Base-by-base conservation (phyloP, 2,113 vertebrate genomes). In the Stercorarius parasiticus region DNA sequence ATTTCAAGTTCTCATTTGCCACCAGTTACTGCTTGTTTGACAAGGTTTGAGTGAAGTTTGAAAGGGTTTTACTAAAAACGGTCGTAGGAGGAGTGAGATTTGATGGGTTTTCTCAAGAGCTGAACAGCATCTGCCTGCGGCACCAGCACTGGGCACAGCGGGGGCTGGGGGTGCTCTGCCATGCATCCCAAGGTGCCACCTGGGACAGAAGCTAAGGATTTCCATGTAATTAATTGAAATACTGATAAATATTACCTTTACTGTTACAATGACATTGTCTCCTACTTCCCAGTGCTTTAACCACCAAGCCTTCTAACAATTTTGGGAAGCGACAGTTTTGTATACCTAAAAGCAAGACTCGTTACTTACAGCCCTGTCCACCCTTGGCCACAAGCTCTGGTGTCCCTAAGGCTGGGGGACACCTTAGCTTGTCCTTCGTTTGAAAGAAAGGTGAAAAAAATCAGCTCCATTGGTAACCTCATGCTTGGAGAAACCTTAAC, bases 91-190 rank as follows among this genome's bases (percentile, higher is more conserved):
- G 67, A 86, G 45, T 0, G 13, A 67, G 82, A 30, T 62, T 53
- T 74, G 92, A 86, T 81, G 64, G 34, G 8, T 78, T 88, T 88
- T 73, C 69, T 62, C 58, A 23, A 77, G 77, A 59, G 53, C 64
- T 77, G 72, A 86, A 42, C 79, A 64, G 88, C 52, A 38, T 5
- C 45, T 52, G 55, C 20, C 58, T 3, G 58, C 3, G 7, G 30
- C 13, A 7, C 18, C 26, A 0, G 9, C 18, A 11, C 6, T 0
- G 1, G 32, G 82, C 0, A 0, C 13, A 3, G 14, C 7, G 8
- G 27, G 53, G 7, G 8, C 6, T 45, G 32, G 15, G 69, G n/a
- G 20, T 55, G 77, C 55, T 52, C 69, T 56, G 69, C 20, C 29
- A 10, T 1, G 1, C 2, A 3, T 30, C 30, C 91, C 42, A 7